phyloP scores from a whole-genome alignment of 2,888 invertebrate genomes.

The Hedychridium roseum region DNA sequence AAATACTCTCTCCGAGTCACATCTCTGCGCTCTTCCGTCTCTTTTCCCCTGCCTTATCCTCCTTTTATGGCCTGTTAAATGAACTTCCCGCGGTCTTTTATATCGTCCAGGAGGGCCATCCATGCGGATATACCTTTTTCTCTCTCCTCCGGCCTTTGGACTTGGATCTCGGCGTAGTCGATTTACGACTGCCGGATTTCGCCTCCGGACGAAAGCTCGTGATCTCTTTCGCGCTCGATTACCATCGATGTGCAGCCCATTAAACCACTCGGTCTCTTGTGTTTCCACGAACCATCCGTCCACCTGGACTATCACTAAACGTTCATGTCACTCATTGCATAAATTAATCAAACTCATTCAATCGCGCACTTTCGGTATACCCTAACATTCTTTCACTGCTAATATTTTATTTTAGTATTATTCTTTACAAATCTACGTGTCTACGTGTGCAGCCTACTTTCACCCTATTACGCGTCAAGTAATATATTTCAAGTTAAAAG shows the following conservation, averaged over 20 bases:
- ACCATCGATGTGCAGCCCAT: background rate
- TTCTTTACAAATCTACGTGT: too few relatives aligned
- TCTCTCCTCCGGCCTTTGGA: slow-evolving; percentile 23
- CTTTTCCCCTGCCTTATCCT: background rate
- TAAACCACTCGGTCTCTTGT: background rate
- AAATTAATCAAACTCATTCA: too few relatives aligned
- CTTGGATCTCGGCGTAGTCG: slow-evolving; percentile 26
- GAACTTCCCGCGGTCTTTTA: slow-evolving; percentile 60
- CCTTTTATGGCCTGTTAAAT: slow-evolving; percentile 55
- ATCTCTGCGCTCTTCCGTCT: background rate
- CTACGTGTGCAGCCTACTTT: too few relatives aligned
- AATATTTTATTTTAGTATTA: too few relatives aligned
- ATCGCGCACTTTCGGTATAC: too few relatives aligned
- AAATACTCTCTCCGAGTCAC: background rate
- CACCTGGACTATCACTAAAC: too few relatives aligned
- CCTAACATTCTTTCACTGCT: too few relatives aligned
- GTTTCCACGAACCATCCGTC: too few relatives aligned
- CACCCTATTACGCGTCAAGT: too few relatives aligned
- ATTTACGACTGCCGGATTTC: slow-evolving; percentile 54
- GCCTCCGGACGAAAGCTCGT: slow-evolving; percentile 20
- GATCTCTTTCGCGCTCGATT: slow-evolving; percentile 22
- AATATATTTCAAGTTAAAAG: too few relatives aligned
- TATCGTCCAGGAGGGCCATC: slow-evolving; percentile 55
- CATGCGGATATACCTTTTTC: slow-evolving; percentile 45
- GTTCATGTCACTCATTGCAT: too few relatives aligned